Conservation (phyloP, 2,797 vertebrate species). For the Sebastes vulpes region DNA sequence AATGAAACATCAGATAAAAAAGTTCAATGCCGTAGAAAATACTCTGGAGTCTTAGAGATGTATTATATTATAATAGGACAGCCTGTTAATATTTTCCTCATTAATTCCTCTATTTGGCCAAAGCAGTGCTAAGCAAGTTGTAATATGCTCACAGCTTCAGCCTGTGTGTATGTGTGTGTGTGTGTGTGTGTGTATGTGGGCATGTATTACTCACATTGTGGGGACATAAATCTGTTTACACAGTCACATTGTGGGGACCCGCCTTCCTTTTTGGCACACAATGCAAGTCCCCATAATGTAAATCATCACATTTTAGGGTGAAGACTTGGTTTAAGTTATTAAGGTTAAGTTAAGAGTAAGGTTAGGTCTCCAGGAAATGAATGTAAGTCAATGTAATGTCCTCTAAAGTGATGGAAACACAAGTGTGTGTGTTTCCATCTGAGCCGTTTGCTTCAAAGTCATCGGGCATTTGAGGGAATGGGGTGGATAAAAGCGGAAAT, state of each 20-base stretch:
- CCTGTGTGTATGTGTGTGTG: neutral
- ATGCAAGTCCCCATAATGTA: neutral
- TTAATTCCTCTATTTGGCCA: slow-evolving; percentile 66
- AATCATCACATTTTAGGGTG: neutral
- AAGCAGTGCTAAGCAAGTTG: slow-evolving; percentile 46
- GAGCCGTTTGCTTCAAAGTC: slow-evolving; percentile 52
- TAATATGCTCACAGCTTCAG: slow-evolving; percentile 40
- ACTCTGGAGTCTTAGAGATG: neutral
- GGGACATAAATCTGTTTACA: neutral
- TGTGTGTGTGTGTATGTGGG: neutral
- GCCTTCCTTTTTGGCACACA: neutral
- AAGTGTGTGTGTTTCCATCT: neutral
- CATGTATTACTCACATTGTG: no score
- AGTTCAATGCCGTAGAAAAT: neutral
- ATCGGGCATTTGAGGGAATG: slow-evolving; percentile 43
- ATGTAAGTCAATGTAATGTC: neutral
- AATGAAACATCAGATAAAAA: neutral
- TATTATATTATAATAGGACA: slow-evolving; percentile 5
- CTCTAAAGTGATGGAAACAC: neutral
- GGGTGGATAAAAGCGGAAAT: slow-evolving; percentile 43
- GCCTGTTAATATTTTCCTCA: slow-evolving; percentile 50
- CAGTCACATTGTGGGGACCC: neutral
- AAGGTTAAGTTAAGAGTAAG: neutral
- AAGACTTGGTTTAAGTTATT: neutral
- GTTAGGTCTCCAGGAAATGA: neutral